Evolutionary conservation across 2,113 vertebrate genomes (phyloP), one percentile per base, ranked within the genome.

Genomic region (Plectropomus leopardus): DNA sequence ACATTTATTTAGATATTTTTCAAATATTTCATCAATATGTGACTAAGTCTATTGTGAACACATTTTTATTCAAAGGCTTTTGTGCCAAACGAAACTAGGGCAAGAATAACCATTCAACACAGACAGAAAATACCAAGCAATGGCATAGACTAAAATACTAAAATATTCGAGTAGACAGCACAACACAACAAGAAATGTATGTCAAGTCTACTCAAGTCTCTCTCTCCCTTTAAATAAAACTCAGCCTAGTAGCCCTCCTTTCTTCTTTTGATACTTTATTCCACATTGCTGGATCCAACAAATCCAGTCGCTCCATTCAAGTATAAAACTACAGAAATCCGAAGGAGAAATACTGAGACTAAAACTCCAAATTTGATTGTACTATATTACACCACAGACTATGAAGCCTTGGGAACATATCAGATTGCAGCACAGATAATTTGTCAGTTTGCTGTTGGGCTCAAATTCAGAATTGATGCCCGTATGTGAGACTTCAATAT

Each of bases 181-280:
- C 32, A 73, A 45, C 54, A 68, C 47, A 66, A 58, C 23, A 42
- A 17, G 15, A 74, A 60, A 42, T 66, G 19, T 48, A 48, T 40
- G 78, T 66, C 51, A 50, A 30, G 23, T 42, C 21, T 50, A 44
- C 51, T 80, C 34, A 44, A 40, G 24, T 72, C 21, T 64, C 51
- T 32, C 26, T 32, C 26, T 63, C 23, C 26, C 7, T 7, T 11
- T 21, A 24, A 34, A 34, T 45, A 57, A 61, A 4, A 44, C 26
- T 24, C 16, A n/a, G n/a, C 17, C 1, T 5, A 6, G n/a, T 17
- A 28, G 54, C 26, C 4, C 7, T 53, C 2, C 1, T 59, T 36
- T 64, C 13, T 11, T 23, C 42, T 64, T 53, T 72, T n/a, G 1
- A 64, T n/a, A 47, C 3, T 30, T 23, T 32, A 19, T 28, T 36